Base-by-base conservation (phyloP, 2,888 invertebrate species). In the Tortricodes alternella region DNA sequence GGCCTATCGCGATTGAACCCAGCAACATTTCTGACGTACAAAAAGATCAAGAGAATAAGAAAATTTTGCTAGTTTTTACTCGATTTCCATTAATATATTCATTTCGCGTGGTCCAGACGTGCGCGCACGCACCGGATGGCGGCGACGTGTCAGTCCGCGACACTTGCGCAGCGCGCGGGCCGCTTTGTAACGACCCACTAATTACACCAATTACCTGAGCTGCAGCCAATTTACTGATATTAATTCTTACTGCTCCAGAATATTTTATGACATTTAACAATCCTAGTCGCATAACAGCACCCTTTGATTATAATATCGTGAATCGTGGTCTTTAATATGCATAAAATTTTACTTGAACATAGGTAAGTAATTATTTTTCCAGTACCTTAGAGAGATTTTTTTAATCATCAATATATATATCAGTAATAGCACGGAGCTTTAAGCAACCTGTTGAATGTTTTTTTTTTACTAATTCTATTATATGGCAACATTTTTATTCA, bases 151-250 rank as follows among this genome's bases (percentile, higher is more conserved):
- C 63, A 67, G 65, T 67, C 59, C 60, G 64, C 70, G 62, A 66
- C 69, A 68, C 68, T 59, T 60, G 58, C 51, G 34, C 56, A 48
- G 58, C 46, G 60, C 60, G 66, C 59, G 64, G 70, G 66, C 62
- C 60, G 64, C 67, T 62, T 65, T 62, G 62, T 70, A 73, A 73
- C 70, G 71, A 73, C 68, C 68, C 73, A 75, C 73, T 83, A 83
- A 83, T 79, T 76, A 63, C 76, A 71, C 70, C 77, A 78, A 81
- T 85, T 84, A 81, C 66, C 74, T 67, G 73, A 68, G 62, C 67
- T 62, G 70, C 64, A 64, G 71, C 67, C 70, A 74, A 66, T 76
- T 74, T 70, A 51, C 62, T 53, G 66, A 67, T 66, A 80, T 80
- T 77, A 77, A 73, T 71, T 72, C 71, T 71, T 75, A 80, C 79